Base-by-base conservation (phyloP, 2,888 invertebrate genomes). In the Lasius platythorax region DNA sequence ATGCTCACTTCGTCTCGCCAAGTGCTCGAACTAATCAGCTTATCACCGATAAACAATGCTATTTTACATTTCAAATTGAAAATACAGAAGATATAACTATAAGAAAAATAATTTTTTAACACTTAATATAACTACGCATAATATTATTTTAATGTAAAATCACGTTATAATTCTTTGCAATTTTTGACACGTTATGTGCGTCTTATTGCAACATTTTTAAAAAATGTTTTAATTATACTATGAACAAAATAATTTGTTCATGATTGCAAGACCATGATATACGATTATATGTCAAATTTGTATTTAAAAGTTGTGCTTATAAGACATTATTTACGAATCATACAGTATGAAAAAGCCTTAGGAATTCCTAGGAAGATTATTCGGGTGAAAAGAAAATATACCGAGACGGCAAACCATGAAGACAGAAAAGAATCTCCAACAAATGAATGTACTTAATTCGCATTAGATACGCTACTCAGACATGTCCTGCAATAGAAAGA, bases 361-460 rank as follows among this genome's bases (percentile, higher is more conserved):
- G n/a, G 11, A 56, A 56, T 79, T 37, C 11, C 11, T 46, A 15
- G 61, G 43, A 67, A 46, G 78, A 72, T 83, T 84, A 87, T 83
- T 70, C 68, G 33, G 64, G 58, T 85, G 33, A 63, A 72, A 66
- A 81, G 79, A 76, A 82, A 88, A 70, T 53, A 23, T 66, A 73
- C 15, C n/a, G 18, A 56, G 63, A 72, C 9, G 61, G 18, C 40
- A 50, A 83, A 53, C n/a, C 85, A 9, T 33, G 70, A 63, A 72
- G 73, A 73, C 78, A 75, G 79, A 73, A 84, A 75, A 84, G 70
- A 68, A 73, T 85, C 56, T 40, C 28, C 50, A 84, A 90, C 79
- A 86, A 87, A 90, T 89, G 78, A 30, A 73, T 50, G 86, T 70
- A 73, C 53, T 90, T 90, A 87, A 89, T 90, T 84, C 87, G 58